Evolutionary conservation across 2,113 vertebrate genomes (phyloP), one percentile per base, ranked within the genome.

Genomic region (Myotis brandtii): DNA sequence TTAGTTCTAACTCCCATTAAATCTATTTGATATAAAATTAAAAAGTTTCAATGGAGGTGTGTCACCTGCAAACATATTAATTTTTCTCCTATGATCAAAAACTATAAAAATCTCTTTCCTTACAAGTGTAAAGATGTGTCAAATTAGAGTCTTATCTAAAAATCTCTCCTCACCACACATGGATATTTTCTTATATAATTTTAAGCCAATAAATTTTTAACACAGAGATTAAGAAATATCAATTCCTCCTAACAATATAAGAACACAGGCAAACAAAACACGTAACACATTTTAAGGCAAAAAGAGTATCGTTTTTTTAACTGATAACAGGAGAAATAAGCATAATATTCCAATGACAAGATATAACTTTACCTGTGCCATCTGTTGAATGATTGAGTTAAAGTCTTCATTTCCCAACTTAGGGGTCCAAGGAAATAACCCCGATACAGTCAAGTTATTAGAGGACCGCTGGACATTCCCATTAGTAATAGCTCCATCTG

Each of bases 281-380:
- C 27, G 87, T 0, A 93, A 89, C 5, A 94, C 14, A 91, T 82
- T 77, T 86, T 85, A 93, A 82, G 11, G 56, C 79, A 93, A 94
- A 93, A 88, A 76, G 34, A 40, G n/a, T 43, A 34, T 86, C 25
- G 30, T 46, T 59, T 81, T 89, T 69, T 64, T 23, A 92, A 89
- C 13, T 17, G 75, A 3, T 62, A 83, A 77, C n/a, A 85, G 17
- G 9, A 93, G 3, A 87, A 92, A 84, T 43, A 81, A 96, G 43
- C 40, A 67, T 67, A 73, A 77, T 90, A 79, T 32, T 27, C 37
- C 37, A 27, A 52, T n/a, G 32, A 91, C 12, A 93, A 86, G 11
- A 83, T 59, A 70, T 54, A 83, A 80, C 69, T 96, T 98, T 97
- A 99, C 99, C 99, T 99, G 99, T 80, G 99, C 99, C 89, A 99